Conservation (phyloP, 1,140 invertebrate species). For the Oncopeltus fasciatus region DNA sequence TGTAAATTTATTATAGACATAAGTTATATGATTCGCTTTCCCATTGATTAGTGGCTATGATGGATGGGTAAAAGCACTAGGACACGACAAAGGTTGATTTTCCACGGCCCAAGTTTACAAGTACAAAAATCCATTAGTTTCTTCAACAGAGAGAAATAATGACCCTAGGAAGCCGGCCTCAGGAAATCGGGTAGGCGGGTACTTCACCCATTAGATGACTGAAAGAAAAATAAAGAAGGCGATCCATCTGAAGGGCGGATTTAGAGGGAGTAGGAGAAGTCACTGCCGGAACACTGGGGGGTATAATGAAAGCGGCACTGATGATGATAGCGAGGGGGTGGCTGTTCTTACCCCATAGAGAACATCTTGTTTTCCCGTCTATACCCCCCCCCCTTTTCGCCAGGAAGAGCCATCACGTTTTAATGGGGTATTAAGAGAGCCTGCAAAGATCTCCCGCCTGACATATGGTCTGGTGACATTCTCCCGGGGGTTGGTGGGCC, state of each 20-base stretch:
- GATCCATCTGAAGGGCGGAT: not conserved
- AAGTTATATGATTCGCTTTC: too few species aligned
- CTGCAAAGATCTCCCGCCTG: not conserved
- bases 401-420: not conserved
- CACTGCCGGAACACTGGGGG: not conserved
- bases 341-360: not conserved
- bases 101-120: too few species aligned
- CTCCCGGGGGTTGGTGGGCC: too few species aligned
- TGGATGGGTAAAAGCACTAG: too few species aligned
- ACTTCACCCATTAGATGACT: not conserved
- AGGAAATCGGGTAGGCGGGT: not conserved
- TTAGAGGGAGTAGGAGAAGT: not conserved
- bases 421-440: slow-evolving; percentile 6
- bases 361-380: not conserved
- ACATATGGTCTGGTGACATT: not conserved
- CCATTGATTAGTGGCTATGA: too few species aligned
- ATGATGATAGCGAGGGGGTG: not conserved
- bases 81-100: too few species aligned
- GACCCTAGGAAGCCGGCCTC: too few species aligned
- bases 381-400: not conserved
- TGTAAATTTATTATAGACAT: too few species aligned
- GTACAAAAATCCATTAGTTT: too few species aligned
- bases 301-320: not conserved
- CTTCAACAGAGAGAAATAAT: too few species aligned
- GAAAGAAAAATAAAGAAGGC: not conserved